phyloP scores from a whole-genome alignment of 2,888 invertebrate species.

The Arenicola marina region DNA sequence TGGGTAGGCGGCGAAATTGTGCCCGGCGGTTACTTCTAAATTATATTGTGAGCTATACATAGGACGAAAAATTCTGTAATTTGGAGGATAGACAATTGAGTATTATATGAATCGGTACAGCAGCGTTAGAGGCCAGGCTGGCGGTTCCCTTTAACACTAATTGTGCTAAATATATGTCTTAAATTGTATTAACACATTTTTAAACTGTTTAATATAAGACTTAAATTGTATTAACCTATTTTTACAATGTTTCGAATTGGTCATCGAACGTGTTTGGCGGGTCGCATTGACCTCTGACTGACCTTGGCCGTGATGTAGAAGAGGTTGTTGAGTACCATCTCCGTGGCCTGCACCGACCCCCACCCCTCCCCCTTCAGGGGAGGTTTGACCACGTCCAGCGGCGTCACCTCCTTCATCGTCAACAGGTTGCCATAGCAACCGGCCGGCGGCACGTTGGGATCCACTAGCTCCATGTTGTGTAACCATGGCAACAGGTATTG shows the following conservation, averaged over 20 bases:
- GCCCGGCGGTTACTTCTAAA: too few species aligned
- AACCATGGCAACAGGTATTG: conserved; percentile 96
- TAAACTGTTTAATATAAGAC: background rate
- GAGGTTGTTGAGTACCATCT: conserved; percentile 98
- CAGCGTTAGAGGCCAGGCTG: too few species aligned
- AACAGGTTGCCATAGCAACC: conserved; percentile 50
- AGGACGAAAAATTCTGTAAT: too few species aligned
- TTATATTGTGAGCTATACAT: too few species aligned
- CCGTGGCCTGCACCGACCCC: conserved; percentile 97
- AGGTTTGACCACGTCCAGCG: conserved; percentile 60
- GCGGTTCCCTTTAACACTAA: too few species aligned
- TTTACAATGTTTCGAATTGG: background rate
- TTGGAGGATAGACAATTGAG: too few species aligned
- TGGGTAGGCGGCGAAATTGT: too few species aligned
- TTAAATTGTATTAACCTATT: background rate
- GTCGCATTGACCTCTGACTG: too few species aligned
- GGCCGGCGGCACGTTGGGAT: conserved; percentile 84
- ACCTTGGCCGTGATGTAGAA: conserved; percentile 89
- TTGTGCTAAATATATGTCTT: too few species aligned
- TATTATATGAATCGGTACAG: too few species aligned
- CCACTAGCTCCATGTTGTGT: conserved; percentile 97
- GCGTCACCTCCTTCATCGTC: conserved; percentile 57
- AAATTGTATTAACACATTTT: too few species aligned
- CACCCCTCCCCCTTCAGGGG: conserved; percentile 87
- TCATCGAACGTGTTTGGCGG: too few species aligned